Evolutionary conservation across 1,140 invertebrate species (phyloP), one percentile per base, ranked within the genome.

Genomic region (Trachelipus rathkii): DNA sequence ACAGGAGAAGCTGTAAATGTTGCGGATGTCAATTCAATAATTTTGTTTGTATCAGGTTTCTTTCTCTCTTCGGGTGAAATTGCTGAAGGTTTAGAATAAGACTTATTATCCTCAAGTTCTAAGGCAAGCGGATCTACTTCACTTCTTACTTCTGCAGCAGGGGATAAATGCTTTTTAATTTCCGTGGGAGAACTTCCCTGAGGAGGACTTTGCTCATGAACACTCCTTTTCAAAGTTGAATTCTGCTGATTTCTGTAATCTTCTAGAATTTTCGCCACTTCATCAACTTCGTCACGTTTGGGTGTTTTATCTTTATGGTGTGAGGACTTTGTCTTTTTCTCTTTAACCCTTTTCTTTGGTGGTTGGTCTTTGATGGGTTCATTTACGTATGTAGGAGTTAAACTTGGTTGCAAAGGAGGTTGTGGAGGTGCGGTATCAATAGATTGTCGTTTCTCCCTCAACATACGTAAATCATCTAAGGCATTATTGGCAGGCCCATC

Each of bases 381-480:
- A 24, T 46, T 33, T 8, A 72, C 71, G 33, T 78, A 76, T 13
- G 77, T 75, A 23, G 76, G 77, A 23, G 81, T 78, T 76, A 60
- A 72, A 66, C 74, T 75, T 76, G 43, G 45, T 73, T 79, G 53
- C 33, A 33, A 33, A 3, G 33, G 33, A 10, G 66, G 72, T 4
- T 74, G 79, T 15, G 77, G 71, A 11, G 45, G 66, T 0, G 50
- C 24, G 44, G 77, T 85, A 73, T 94, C 93, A 0, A 90, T 89
- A 0, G 92, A 93, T 80, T 92, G 91, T 77, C 93, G 87, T 43
- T 92, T 88, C 82, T 95, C 93, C 19, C 93, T 85, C 87, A 95
- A 89, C 11, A 92, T 90, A 82, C 92, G 89, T 3, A 95, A 83
- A 85, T 94, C 92, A 77, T 92, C 91, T 74, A 93, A 60, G 53